Conservation (phyloP, 2,888 invertebrate species). For the Teleiodes luculella region DNA sequence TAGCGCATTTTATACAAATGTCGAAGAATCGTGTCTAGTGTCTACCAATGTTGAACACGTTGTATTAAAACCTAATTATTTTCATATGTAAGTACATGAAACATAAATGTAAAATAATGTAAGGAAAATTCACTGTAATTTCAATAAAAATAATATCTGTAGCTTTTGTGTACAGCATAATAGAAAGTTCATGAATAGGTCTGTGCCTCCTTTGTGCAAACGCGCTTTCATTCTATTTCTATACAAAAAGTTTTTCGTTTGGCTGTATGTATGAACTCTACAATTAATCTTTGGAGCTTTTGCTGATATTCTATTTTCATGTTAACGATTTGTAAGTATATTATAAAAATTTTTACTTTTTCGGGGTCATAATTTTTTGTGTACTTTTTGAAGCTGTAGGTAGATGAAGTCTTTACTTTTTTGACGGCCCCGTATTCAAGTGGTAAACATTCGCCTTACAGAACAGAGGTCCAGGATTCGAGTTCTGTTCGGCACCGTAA, state of each 20-base stretch:
- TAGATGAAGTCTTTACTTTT: too few species aligned
- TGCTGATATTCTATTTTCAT: neutral
- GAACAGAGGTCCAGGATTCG: too few species aligned
- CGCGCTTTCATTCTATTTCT: slow-evolving; percentile 1
- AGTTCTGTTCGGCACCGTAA: too few species aligned
- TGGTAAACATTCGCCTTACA: too few species aligned
- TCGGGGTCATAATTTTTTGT: too few species aligned
- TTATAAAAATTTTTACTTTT: neutral
- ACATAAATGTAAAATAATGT: neutral
- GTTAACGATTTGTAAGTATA: neutral
- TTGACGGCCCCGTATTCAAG: too few species aligned
- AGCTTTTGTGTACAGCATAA: neutral
- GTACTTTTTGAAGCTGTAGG: too few species aligned
- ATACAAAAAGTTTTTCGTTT: neutral
- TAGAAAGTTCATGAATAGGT: neutral
- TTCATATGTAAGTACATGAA: neutral
- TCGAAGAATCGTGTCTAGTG: too few species aligned
- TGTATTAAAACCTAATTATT: too few species aligned
- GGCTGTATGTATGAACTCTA: neutral
- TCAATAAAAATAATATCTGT: neutral
- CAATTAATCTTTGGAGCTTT: neutral
- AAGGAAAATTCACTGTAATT: neutral
- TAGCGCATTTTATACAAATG: too few species aligned
- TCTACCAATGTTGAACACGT: too few species aligned
- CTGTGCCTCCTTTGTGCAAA: neutral